phyloP scores from a whole-genome alignment of 2,888 invertebrate species.

The Opisthograptis luteolata region DNA sequence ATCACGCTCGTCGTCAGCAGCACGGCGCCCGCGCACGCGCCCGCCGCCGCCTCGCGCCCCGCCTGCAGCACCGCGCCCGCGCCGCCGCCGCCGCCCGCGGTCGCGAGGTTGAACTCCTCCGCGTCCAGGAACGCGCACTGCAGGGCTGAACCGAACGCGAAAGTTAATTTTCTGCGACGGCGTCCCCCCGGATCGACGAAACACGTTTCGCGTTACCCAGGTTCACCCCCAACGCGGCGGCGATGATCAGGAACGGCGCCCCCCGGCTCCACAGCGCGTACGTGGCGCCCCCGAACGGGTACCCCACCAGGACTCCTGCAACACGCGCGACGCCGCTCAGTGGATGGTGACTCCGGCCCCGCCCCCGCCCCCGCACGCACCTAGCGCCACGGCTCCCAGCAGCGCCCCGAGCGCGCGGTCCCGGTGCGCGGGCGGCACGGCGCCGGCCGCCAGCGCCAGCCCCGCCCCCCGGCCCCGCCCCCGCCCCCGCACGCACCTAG shows the following conservation, averaged over 20 bases:
- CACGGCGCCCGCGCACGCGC: slow-evolving; percentile 68
- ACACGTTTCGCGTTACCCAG: slow-evolving; percentile 50
- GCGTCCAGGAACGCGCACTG: slow-evolving; percentile 59
- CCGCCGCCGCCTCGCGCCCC: slow-evolving; percentile 50
- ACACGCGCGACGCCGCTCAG: not conserved
- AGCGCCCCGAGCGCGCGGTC: too few relatives aligned
- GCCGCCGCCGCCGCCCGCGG: slow-evolving; percentile 11
- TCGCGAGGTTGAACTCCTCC: slow-evolving; percentile 58
- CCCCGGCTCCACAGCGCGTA: slow-evolving; percentile 62
- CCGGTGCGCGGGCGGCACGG: too few relatives aligned
- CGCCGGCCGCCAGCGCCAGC: too few relatives aligned
- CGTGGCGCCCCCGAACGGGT: slow-evolving; percentile 71
- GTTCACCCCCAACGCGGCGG: slow-evolving; percentile 53
- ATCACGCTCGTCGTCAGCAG: slow-evolving; percentile 71
- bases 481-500: too few relatives aligned
- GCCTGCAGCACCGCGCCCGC: slow-evolving; percentile 31
- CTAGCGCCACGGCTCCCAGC: too few relatives aligned
- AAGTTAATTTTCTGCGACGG: not conserved
- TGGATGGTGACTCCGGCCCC: too few relatives aligned
- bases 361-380: too few relatives aligned
- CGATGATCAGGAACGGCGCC: slow-evolving; percentile 67
- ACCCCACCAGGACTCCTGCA: slow-evolving; percentile 74
- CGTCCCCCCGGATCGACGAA: too few relatives aligned
- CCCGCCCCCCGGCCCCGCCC: too few relatives aligned
- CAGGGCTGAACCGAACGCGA: slow-evolving; percentile 47